These are phyloP conservation scores for Formica selysi DNA, from an alignment of 1,140 invertebrate species.

Conservation along the genomic window DNA sequence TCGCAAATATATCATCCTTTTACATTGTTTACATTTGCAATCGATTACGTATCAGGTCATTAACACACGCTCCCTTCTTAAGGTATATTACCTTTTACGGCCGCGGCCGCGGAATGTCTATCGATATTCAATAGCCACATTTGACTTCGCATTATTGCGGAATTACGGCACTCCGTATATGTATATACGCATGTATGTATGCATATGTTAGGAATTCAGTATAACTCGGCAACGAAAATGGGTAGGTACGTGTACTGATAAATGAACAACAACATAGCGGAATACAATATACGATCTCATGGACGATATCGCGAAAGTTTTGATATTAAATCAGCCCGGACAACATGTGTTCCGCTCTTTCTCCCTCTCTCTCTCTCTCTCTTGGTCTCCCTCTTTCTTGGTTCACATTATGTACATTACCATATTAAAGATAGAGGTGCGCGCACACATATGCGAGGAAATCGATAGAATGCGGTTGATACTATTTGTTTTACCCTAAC, in stretches of 20 bases:
- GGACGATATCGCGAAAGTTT: slow-evolving; percentile 46
- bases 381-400: too few species aligned
- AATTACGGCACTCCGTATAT: slow-evolving; percentile 13
- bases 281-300: slow-evolving; percentile 49
- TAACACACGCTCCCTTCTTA: slow-evolving; percentile 40
- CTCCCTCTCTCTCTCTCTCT: too few species aligned
- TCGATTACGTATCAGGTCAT: slow-evolving; percentile 11
- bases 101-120: slow-evolving; percentile 25
- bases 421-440: slow-evolving; percentile 39
- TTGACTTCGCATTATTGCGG: slow-evolving; percentile 66
- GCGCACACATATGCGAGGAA: background rate
- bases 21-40: background rate
- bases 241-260: slow-evolving; percentile 35
- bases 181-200: background rate
- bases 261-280: slow-evolving; percentile 19
- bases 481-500: slow-evolving; percentile 15
- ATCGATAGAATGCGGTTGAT: slow-evolving; percentile 28
- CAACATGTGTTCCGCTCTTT: background rate
- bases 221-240: slow-evolving; percentile 49
- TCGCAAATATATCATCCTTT: background rate
- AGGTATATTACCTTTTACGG: slow-evolving; percentile 23
- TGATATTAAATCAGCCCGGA: slow-evolving; percentile 48
- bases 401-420: background rate
- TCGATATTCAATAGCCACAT: slow-evolving; percentile 72
- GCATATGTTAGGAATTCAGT: slow-evolving; percentile 36